phyloP scores from a whole-genome alignment of 1,140 invertebrate species.

The Lethrus apterus region DNA sequence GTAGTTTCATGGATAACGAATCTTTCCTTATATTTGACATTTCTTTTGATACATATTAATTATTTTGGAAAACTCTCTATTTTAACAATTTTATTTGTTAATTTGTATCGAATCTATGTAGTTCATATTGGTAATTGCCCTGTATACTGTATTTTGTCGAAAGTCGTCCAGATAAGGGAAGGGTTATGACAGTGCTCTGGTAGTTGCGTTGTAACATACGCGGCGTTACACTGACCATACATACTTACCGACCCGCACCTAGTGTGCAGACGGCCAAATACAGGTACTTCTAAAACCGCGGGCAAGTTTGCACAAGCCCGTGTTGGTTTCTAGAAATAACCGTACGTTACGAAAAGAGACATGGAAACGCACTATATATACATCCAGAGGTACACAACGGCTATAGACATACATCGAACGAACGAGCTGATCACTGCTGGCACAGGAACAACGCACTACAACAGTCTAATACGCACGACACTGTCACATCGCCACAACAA shows the following conservation, averaged over 20 bases:
- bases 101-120: no score
- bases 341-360: conserved; percentile 11
- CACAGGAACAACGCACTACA: conserved; percentile 40
- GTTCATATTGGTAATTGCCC: no score
- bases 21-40: no score
- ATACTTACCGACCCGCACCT: conserved; percentile 19
- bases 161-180: no score
- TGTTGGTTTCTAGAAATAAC: conserved; percentile 15
- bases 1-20: no score
- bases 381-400: conserved; percentile 35
- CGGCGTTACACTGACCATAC: conserved; percentile 25
- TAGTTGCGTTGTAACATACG: conserved; percentile 35
- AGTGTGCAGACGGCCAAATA: conserved; percentile 23
- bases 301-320: conserved; percentile 7
- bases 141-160: no score
- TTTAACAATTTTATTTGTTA: no score
- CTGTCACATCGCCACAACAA: conserved; percentile 42
- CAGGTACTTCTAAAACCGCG: conserved; percentile 18
- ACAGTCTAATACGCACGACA: conserved; percentile 41
- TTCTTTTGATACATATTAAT: no score
- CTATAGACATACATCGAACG: conserved; percentile 41
- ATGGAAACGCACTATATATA: conserved; percentile 20
- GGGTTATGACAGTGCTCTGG: conserved; percentile 33
- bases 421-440: conserved; percentile 39
- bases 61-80: no score